These are phyloP conservation scores for Lutjanus erythropterus DNA, from an alignment of 2,113 vertebrate species.

Conservation along the genomic window DNA sequence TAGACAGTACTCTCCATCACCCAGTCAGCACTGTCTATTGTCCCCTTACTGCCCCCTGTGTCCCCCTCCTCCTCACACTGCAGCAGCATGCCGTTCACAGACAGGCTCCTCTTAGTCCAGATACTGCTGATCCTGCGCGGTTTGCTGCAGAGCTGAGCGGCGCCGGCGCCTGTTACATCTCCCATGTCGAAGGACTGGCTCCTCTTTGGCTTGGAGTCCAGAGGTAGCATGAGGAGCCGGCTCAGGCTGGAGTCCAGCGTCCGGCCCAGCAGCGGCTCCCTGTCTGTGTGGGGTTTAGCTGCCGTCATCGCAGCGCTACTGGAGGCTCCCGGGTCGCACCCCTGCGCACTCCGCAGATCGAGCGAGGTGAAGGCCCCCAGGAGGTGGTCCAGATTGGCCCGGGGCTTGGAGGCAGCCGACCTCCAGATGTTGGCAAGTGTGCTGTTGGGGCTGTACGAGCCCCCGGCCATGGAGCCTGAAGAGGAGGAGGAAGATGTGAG, in stretches of 20 bases:
- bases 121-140: slow-evolving; percentile 90
- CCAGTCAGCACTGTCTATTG: slow-evolving; percentile 91
- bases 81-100: slow-evolving; percentile 93
- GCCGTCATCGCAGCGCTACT: slow-evolving; percentile 71
- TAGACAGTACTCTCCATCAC: slow-evolving; percentile 98
- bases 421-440: slow-evolving; percentile 91
- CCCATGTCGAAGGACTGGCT: slow-evolving; percentile 98
- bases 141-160: slow-evolving; percentile 86
- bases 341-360: slow-evolving; percentile 89
- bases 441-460: slow-evolving; percentile 87
- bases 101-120: slow-evolving; percentile 96
- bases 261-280: slow-evolving; percentile 92
- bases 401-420: slow-evolving; percentile 85
- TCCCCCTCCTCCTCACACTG: slow-evolving; percentile 90
- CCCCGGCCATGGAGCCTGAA: slow-evolving; percentile 85
- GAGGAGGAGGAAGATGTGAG: slow-evolving; percentile 90
- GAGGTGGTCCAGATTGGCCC: slow-evolving; percentile 90
- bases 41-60: slow-evolving; percentile 87
- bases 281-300: slow-evolving; percentile 85
- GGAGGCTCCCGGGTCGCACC: slow-evolving; percentile 81
- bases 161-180: slow-evolving; percentile 76
- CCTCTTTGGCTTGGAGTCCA: slow-evolving; percentile 91
- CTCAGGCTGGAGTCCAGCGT: slow-evolving; percentile 87
- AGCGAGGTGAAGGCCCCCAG: slow-evolving; percentile 93
- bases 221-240: slow-evolving; percentile 90